Conservation (phyloP, 2,888 invertebrate genomes). For the Microplitis deprimator region DNA sequence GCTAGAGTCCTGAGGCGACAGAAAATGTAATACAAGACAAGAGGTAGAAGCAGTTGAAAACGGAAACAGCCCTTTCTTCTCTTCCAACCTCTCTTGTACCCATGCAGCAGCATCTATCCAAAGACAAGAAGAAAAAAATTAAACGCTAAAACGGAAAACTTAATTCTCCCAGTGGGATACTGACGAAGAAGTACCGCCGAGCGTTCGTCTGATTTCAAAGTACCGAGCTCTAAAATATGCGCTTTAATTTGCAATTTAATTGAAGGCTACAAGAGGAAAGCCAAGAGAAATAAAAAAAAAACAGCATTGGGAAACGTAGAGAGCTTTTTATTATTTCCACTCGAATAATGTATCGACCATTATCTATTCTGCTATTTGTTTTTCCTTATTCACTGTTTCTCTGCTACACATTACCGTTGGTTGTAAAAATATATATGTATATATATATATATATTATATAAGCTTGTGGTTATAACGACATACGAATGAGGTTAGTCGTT, state of each 20-base stretch:
- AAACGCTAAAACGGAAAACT: conserved; percentile 35
- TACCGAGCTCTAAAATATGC: conserved; percentile 31
- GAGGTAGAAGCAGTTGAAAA: conserved; percentile 8
- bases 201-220: conserved; percentile 27
- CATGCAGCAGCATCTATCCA: not conserved
- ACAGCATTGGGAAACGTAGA: not conserved
- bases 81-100: not conserved
- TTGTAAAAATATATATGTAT: not conserved
- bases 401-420: not conserved
- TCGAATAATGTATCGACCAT: not conserved
- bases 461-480: not conserved
- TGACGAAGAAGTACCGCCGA: conserved; percentile 18
- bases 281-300: conserved; percentile 13
- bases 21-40: conserved; percentile 9
- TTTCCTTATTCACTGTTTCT: not conserved
- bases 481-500: not conserved
- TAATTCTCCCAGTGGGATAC: conserved; percentile 30
- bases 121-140: conserved; percentile 16
- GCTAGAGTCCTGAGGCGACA: not conserved
- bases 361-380: not conserved
- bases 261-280: conserved; percentile 19
- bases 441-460: not conserved
- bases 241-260: conserved; percentile 45
- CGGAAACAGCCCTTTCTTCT: not conserved
- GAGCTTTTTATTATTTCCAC: not conserved